phyloP scores from a whole-genome alignment of 2,113 vertebrate genomes.

The Cephalopterus ornatus region DNA sequence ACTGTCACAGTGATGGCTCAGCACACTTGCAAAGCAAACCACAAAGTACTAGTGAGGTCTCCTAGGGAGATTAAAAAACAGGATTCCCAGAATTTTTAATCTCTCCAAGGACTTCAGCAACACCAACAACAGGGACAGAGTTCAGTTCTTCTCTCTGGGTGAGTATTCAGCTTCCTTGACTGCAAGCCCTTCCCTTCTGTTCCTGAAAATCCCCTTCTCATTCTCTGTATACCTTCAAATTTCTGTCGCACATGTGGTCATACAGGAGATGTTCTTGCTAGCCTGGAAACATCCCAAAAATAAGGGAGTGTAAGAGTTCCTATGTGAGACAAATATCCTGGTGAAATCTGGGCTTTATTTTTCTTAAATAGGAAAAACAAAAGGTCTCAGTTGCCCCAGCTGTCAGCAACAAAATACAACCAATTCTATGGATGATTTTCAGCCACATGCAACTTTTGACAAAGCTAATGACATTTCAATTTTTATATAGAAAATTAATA shows the following conservation, averaged over 20 bases:
- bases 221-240: background rate
- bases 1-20: background rate
- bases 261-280: background rate
- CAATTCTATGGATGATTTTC: background rate
- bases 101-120: background rate
- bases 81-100: background rate
- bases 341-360: background rate
- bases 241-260: background rate
- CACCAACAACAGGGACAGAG: background rate
- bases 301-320: fast-evolving
- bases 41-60: background rate
- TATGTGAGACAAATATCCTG: background rate
- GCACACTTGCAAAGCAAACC: background rate
- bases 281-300: background rate
- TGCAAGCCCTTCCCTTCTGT: background rate
- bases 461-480: background rate
- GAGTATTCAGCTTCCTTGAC: background rate
- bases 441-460: background rate
- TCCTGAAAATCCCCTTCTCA: background rate
- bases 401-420: background rate
- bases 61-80: background rate
- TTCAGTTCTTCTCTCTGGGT: background rate
- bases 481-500: background rate
- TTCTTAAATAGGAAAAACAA: background rate
- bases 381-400: background rate